phyloP scores from a whole-genome alignment of 2,888 invertebrate genomes.

The Leptopterna dolabrata region DNA sequence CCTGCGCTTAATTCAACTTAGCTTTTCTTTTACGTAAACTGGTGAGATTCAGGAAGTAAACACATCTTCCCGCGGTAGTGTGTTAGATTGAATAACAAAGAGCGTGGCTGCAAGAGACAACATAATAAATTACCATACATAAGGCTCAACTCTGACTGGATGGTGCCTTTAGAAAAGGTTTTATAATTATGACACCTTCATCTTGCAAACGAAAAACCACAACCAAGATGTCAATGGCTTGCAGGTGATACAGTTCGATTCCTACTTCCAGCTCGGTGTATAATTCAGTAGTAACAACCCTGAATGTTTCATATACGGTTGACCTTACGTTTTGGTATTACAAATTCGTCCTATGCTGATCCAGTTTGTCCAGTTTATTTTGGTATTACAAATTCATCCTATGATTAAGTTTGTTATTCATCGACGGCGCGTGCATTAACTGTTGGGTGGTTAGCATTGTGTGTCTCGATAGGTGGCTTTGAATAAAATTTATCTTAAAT shows the following conservation, averaged over 20 bases:
- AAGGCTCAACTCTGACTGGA: neutral
- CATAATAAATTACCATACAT: slow-evolving; percentile 11
- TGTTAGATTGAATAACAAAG: neutral
- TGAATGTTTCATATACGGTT: neutral
- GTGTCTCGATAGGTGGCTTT: too few relatives aligned
- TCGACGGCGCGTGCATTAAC: too few relatives aligned
- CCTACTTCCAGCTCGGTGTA: neutral
- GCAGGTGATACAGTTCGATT: neutral
- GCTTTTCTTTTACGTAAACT: neutral
- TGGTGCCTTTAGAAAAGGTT: neutral
- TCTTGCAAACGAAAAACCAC: neutral
- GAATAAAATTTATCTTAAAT: too few relatives aligned
- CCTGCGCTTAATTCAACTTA: neutral
- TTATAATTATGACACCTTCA: neutral
- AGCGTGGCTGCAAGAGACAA: neutral
- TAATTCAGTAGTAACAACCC: neutral
- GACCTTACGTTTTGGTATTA: neutral
- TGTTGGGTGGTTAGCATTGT: too few relatives aligned
- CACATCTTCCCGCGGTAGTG: neutral
- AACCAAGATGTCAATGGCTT: neutral
- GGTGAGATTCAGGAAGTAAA: neutral
- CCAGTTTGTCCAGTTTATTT: too few relatives aligned
- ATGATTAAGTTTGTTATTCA: too few relatives aligned
- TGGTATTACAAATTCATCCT: too few relatives aligned
- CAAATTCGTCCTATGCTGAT: too few relatives aligned